Evolutionary conservation across 2,113 vertebrate species (phyloP), one percentile per base, ranked within the genome.

Genomic region (Salvelinus namaycush): DNA sequence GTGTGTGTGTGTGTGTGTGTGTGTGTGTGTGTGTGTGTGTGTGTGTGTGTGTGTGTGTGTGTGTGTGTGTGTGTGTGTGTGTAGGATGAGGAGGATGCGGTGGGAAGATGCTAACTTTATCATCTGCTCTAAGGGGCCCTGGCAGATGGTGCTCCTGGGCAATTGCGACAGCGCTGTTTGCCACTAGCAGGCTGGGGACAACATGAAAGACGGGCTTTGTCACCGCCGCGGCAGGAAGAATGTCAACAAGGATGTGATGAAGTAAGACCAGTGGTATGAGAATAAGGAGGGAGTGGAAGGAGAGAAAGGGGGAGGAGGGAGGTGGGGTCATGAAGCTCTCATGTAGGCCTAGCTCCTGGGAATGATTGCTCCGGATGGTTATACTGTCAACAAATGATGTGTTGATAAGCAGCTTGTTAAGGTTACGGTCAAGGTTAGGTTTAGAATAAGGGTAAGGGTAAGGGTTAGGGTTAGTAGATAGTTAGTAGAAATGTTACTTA

Each of bases 61-160:
- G 79, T 70, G 83, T 88, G 91, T 95, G 94, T 94, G 90, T 3
- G n/a, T 94, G 93, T 95, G 90, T 62, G 70, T 90, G 87, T 87
- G 91, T 94, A 95, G 93, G 94, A 95, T 92, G 94, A 95, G 93
- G 91, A 92, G 87, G 88, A 92, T 90, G 93, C 94, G 93, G 94
- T 93, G 93, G 91, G 90, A 88, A 93, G 92, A 92, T 88, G 92
- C 94, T 93, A 94, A 95, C 95, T 95, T 95, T 93, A 95, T 97
- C 95, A 95, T 96, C 94, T 94, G 95, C 93, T 94, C 82, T 88
- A 91, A 92, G 93, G 90, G 77, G 91, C 90, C 82, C 93, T 91
- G 95, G 93, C 97, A 97, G 96, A 97, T 96, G 96, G 95, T 90
- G 9, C 39, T 44, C 39, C 9, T 44, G 39, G 39, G 39, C 39